Percentiles rank a stretch among this genome's conserved stretches.
phyloP scores from a whole-genome alignment of 2,888 invertebrate species.

The Parascotia fuliginaria region DNA sequence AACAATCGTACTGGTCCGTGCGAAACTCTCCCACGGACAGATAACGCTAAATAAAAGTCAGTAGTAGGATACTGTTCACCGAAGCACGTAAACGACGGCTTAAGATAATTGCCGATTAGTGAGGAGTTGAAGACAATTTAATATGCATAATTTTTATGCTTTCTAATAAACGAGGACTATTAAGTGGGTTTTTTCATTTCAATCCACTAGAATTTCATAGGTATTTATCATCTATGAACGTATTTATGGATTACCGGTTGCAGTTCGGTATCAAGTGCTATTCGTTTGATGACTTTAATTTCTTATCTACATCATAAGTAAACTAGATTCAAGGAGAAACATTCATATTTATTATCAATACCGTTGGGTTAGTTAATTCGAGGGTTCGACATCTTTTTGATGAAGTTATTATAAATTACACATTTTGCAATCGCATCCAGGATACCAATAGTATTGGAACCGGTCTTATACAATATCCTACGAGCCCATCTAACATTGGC shows the following conservation, averaged over 20 bases:
- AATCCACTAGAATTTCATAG: not conserved
- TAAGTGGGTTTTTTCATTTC: not conserved
- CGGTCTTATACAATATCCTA: slow-evolving; percentile 5
- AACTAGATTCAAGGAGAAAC: no score
- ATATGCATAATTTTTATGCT: slow-evolving; percentile 33
- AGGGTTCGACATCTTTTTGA: no score
- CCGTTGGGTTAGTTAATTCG: no score
- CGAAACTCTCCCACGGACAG: slow-evolving; percentile 72
- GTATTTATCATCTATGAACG: no score
- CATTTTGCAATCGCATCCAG: no score
- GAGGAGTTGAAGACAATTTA: slow-evolving; percentile 24
- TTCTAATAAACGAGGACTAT: slow-evolving; percentile 4
- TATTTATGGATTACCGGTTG: no score
- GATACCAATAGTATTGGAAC: not conserved
- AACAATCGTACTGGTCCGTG: slow-evolving; percentile 70
- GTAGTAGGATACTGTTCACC: slow-evolving; percentile 53
- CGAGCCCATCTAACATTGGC: not conserved
- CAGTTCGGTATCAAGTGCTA: no score
- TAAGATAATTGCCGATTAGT: slow-evolving; percentile 62
- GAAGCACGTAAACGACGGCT: slow-evolving; percentile 67
- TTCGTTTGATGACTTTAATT: no score
- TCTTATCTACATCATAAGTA: no score
- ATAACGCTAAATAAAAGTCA: slow-evolving; percentile 41
- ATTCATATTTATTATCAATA: no score
- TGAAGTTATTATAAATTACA: no score